Conservation (phyloP, 2,888 invertebrate genomes). For the Melieria crassipennis region DNA sequence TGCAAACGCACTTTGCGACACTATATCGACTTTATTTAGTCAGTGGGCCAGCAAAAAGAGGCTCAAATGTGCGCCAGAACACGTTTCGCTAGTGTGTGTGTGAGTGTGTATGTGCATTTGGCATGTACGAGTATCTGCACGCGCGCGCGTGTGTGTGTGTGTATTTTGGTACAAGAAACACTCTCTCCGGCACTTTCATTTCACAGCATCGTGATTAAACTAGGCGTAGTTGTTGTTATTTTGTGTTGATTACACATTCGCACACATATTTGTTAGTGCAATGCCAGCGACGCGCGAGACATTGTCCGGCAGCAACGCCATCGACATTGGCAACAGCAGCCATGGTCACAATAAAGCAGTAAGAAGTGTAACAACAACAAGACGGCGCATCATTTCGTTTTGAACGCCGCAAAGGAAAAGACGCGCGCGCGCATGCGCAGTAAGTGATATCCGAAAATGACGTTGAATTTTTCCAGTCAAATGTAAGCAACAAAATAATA, state of each 20-base stretch:
- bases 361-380: slow-evolving; percentile 3
- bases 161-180: background rate
- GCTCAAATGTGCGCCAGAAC: too few species aligned
- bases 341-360: background rate
- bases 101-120: too few species aligned
- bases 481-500: too few species aligned
- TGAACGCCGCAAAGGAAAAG: slow-evolving; percentile 13
- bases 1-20: too few species aligned
- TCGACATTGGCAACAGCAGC: background rate
- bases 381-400: slow-evolving; percentile 12
- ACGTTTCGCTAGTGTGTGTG: too few species aligned
- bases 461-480: too few species aligned
- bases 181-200: slow-evolving; percentile 31
- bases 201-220: slow-evolving; percentile 14
- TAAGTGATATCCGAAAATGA: too few species aligned
- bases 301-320: background rate
- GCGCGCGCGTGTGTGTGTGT: too few species aligned
- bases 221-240: slow-evolving; percentile 13
- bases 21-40: too few species aligned
- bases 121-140: too few species aligned
- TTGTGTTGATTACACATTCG: background rate
- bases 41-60: too few species aligned
- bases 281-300: background rate
- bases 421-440: background rate
- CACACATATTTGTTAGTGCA: background rate